Evolutionary conservation across 2,888 invertebrate genomes (phyloP), one percentile per base, ranked within the genome.

Genomic region (Chaetogeoica ovagalla): DNA sequence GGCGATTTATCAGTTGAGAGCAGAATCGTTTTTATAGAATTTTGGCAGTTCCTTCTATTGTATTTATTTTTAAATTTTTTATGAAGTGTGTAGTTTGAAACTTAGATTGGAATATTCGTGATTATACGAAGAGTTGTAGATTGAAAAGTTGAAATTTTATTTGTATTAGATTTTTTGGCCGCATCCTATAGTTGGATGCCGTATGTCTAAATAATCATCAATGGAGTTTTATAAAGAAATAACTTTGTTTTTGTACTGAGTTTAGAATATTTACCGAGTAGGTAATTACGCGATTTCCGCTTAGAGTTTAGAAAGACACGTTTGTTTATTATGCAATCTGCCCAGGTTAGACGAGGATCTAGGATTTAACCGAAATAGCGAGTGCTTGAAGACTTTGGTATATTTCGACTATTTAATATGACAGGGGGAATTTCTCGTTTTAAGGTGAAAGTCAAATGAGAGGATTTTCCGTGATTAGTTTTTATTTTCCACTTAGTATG

Each of bases 41-140:
- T 63, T 63, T 66, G n/a, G 21, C 9, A 21, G 48, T 43, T 73
- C 60, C 8, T 23, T 62, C 73, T 73, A 73, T 8, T 59, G 66
- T 66, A n/a, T 59, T 43, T 52, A 68, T 30, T 60, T 68, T 76
- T 48, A 68, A 23, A 23, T n/a, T 52, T 23, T 19, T 7, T 63
- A 55, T 75, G 65, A 52, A 62, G 21, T 30, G 65, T 63, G 52
- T 43, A 48, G 37, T 52, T 68, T 23, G 65, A 52, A 13, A 66
- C 23, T 30, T 68, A 76, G 21, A 60, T 69, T 52, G n/a, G 57
- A 2, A 19, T 17, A 65, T 76, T 52, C 13, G 52, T n/a, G n/a
- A n/a, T n/a, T n/a, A 55, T 17, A 55, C 55, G 3, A 17, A 55
- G 55, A 8, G 55, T 55, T 55, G 17, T 55, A 11, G 55, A 55